Evolutionary conservation across 2,797 vertebrate species (phyloP).

Genomic region (Orestias chungarensis): DNA sequence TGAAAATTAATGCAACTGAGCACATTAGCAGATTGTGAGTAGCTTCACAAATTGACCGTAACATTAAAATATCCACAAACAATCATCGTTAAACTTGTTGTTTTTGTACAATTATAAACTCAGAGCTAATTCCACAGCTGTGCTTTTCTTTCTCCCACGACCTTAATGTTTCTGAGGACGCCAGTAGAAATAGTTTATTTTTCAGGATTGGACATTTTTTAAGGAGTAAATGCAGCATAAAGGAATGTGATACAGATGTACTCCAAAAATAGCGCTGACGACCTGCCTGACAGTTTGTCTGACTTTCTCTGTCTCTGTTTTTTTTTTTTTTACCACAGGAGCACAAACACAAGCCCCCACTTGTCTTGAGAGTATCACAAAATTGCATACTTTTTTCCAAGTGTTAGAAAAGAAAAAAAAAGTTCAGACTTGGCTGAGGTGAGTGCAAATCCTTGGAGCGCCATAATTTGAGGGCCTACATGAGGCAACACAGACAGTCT

Average conservation of each 20-base stretch:
- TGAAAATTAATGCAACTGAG: not conserved
- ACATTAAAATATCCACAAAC: not conserved
- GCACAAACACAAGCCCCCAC: constrained; percentile 44
- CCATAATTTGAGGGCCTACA: constrained; percentile 51
- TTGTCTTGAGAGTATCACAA: constrained; percentile 55
- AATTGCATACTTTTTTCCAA: constrained; percentile 31
- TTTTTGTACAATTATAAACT: not conserved
- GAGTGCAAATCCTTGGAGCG: constrained; percentile 43
- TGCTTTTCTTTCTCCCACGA: not conserved
- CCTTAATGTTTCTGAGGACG: constrained; percentile 17
- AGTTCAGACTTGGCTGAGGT: constrained; percentile 33
- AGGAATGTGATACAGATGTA: constrained; percentile 21
- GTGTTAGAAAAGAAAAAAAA: constrained; percentile 30
- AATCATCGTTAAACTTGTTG: not conserved
- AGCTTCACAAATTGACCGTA: not conserved
- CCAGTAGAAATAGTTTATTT: constrained; percentile 6
- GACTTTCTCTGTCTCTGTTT: constrained; percentile 22
- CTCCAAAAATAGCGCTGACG: constrained; percentile 12
- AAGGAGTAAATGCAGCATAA: constrained; percentile 12
- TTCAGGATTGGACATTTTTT: constrained; percentile 18
- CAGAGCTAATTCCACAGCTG: not conserved
- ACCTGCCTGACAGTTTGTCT: constrained; percentile 22
- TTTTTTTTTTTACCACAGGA: constrained; percentile 17
- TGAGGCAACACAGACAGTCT: constrained; percentile 52
- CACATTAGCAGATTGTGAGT: not conserved